A percentile compares a stretch with the other conserved stretches of the same genome.
phyloP scores from a whole-genome alignment of 2,113 vertebrate species.

The Brachionichthys hirsutus region DNA sequence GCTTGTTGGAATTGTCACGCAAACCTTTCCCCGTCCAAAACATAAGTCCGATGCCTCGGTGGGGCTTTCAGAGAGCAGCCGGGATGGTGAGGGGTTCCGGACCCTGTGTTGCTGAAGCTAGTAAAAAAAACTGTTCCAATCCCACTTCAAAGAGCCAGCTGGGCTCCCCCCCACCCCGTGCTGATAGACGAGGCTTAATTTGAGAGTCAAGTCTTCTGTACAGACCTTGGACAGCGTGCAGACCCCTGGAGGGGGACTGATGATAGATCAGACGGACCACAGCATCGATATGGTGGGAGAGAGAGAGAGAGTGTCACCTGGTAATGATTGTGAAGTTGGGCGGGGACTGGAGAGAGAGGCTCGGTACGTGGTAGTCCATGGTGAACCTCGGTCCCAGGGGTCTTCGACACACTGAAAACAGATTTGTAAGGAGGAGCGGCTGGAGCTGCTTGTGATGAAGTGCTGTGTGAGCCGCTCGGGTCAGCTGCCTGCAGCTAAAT shows the following conservation, averaged over 20 bases:
- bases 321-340: constrained; percentile 43
- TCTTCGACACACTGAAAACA: constrained; percentile 43
- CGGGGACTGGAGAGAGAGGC: constrained; percentile 5
- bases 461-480: constrained; percentile 6
- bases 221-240: constrained; percentile 10
- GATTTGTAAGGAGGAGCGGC: constrained; percentile 52
- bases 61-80: constrained; percentile 6
- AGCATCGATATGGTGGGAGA: constrained; percentile 12
- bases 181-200: constrained; percentile 39
- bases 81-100: constrained; percentile 51
- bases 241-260: constrained; percentile 27
- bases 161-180: constrained; percentile 25
- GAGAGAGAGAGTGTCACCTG: constrained; percentile 39
- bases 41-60: constrained; percentile 49
- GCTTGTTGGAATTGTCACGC: constrained; percentile 35
- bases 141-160: constrained; percentile 51
- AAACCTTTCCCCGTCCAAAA: constrained; percentile 47
- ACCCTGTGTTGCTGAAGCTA: constrained; percentile 40
- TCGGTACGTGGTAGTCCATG: constrained; percentile 15
- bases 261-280: constrained; percentile 36
- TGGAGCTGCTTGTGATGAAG: constrained; percentile 49
- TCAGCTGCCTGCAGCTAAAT: constrained; percentile 25
- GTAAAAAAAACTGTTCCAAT: constrained; percentile 30
- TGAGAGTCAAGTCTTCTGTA: constrained; percentile 41
- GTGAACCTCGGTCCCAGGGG: constrained; percentile 34